Percentiles rank a stretch among this genome's conserved stretches.
phyloP scores from a whole-genome alignment of 1,140 invertebrate genomes.

The Octopus sinensis region DNA sequence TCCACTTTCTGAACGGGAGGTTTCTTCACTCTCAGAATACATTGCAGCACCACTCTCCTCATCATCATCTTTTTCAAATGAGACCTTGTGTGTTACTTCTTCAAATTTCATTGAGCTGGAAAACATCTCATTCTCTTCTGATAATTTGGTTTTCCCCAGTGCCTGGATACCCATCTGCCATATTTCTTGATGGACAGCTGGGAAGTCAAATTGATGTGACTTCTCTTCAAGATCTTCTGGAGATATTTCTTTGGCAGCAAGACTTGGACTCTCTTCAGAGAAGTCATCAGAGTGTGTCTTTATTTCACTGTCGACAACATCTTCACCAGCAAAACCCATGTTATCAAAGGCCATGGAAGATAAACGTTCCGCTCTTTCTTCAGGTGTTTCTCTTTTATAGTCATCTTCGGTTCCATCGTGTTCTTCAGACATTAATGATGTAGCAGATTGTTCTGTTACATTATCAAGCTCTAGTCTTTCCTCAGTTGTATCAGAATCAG shows the following conservation, averaged over 20 bases:
- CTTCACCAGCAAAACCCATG: constrained; percentile 59
- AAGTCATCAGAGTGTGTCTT: neutral
- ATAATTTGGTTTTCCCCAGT: neutral
- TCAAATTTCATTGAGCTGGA: constrained; percentile 6
- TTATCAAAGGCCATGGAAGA: constrained; percentile 58
- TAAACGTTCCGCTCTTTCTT: constrained; percentile 29
- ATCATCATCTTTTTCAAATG: neutral
- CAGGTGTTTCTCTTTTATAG: constrained; percentile 11
- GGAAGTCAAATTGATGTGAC: constrained; percentile 37
- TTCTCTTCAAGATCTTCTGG: constrained; percentile 49
- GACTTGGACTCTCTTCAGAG: neutral
- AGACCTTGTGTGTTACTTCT: constrained; percentile 8
- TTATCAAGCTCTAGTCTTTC: neutral
- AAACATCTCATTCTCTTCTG: neutral
- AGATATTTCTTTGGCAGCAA: constrained; percentile 41
- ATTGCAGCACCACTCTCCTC: neutral
- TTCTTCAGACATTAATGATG: neutral
- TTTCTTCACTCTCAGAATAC: neutral
- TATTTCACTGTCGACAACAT: constrained; percentile 45
- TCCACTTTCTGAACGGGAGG: neutral
- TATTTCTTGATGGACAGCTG: constrained; percentile 33
- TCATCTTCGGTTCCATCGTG: constrained; percentile 9
- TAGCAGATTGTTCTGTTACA: neutral
- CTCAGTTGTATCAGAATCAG: neutral
- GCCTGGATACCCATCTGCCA: constrained; percentile 22